These are phyloP conservation scores for Nothura maculosa DNA, from an alignment of 2,797 vertebrate species.

Conservation along the genomic window DNA sequence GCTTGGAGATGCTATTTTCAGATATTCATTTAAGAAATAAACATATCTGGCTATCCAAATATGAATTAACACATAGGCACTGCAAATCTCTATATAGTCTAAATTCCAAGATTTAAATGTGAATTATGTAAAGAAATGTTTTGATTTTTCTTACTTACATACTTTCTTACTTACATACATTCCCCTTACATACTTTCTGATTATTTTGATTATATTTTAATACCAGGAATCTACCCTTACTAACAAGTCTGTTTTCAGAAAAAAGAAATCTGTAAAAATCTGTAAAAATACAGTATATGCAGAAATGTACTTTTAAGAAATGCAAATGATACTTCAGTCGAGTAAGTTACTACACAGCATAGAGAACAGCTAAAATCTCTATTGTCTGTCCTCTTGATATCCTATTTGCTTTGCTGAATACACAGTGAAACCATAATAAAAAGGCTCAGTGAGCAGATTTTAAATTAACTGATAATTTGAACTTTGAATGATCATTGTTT, in stretches of 20 bases:
- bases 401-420: constrained; percentile 32
- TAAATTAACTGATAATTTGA: constrained; percentile 76
- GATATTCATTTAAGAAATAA: background rate
- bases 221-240: background rate
- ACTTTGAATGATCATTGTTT: constrained; percentile 77
- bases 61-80: background rate
- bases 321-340: background rate
- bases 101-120: background rate
- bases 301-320: background rate
- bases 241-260: background rate
- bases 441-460: constrained; percentile 37
- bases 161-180: too few species aligned
- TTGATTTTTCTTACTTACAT: background rate
- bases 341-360: background rate
- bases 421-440: constrained; percentile 41
- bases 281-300: background rate
- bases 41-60: background rate
- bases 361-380: background rate
- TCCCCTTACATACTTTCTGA: background rate
- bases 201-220: background rate
- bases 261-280: background rate
- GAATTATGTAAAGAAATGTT: background rate
- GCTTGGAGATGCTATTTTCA: background rate
- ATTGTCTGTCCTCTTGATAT: background rate
- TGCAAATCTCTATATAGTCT: rapidly evolving